Conservation (phyloP, 2,797 vertebrate species). For the Oryzias sinensis region DNA sequence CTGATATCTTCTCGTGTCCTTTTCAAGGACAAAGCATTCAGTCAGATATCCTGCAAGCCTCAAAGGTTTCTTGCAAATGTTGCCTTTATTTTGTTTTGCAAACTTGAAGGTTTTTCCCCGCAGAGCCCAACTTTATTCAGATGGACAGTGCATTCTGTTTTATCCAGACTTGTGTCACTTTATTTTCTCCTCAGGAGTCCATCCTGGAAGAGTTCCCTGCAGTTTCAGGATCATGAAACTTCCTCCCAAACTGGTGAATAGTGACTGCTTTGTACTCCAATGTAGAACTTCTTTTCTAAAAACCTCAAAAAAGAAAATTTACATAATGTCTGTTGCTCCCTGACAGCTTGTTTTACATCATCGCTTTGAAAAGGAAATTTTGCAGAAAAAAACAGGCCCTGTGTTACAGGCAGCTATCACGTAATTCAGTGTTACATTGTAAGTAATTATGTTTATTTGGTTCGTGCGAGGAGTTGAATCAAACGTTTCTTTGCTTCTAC, state of each 20-base stretch:
- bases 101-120: background rate
- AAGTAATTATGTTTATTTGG: background rate
- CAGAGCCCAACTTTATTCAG: background rate
- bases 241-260: no score
- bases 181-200: no score
- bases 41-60: background rate
- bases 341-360: background rate
- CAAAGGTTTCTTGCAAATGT: background rate
- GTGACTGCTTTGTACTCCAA: no score
- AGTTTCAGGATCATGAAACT: no score
- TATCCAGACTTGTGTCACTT: no score
- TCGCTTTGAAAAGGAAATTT: background rate
- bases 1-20: no score
- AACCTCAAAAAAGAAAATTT: no score
- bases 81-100: background rate
- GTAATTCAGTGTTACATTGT: background rate
- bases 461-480: background rate
- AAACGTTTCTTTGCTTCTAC: no score
- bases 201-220: no score
- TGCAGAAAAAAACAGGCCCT: background rate
- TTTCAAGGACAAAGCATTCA: background rate
- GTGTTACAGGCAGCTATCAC: no score
- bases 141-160: no score
- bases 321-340: background rate
- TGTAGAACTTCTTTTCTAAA: background rate